Base-by-base conservation (phyloP, 2,113 vertebrate genomes). In the Verasper variegatus region DNA sequence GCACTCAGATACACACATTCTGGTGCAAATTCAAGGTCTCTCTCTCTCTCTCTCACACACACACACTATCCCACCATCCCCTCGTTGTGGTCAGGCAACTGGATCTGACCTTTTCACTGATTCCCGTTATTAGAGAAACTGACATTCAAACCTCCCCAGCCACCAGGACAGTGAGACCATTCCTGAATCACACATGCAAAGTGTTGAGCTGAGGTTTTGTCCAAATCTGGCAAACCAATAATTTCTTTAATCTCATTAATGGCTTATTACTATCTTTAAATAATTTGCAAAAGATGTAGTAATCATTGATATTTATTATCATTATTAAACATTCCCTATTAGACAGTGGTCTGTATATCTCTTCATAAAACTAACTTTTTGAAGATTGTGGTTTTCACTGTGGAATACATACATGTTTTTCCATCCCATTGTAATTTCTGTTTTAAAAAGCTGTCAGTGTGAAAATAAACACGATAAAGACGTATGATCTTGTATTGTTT, bases 91-190 rank as follows among this genome's bases (percentile, higher is more conserved):
- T 91, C 94, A 93, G 92, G 87, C 75, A 89, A 91, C 91, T 88
- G 77, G 64, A 74, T 71, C 74, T 94, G 93, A 93, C 94, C 93
- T 95, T 95, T 95, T 94, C 94, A 91, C 88, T 89, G 71, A 91
- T 91, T 94, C 89, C 91, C 82, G 85, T 92, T 94, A 93, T 95
- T 93, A 95, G 93, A 94, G 93, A 93, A 94, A 93, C 90, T 94
- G 93, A 94, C 94, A 94, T 94, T 94, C 93, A 93, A 94, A 90
- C 92, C 91, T 87, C 80, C 71, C 73, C 83, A 90, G 86, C 89
- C 93, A 88, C 75, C 80, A 92, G 92, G 92, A 93, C 88, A 91
- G 77, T 76, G 87, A 87, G 82, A 85, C 77, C 76, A 80, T 64
- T 78, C 68, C 68, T 75, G 52, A 82, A 70, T 37, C 42, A 35